phyloP scores from a whole-genome alignment of 2,113 vertebrate species.

The Hemibagrus wyckioides region DNA sequence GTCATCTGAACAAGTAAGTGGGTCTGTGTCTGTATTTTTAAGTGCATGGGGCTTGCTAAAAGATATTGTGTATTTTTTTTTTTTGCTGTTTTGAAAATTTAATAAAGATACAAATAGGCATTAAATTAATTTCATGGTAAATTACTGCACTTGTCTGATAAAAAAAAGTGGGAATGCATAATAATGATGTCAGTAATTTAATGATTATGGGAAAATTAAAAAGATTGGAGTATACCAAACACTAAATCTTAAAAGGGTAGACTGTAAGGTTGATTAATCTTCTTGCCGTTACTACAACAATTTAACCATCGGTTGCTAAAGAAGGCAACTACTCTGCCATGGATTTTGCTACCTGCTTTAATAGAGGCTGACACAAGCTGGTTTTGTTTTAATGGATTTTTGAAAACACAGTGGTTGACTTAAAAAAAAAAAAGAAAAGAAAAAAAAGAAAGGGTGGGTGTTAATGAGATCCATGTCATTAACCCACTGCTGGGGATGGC shows the following conservation, averaged over 20 bases:
- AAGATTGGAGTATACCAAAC: background rate
- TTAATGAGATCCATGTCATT: slow-evolving; percentile 55
- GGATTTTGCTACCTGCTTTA: background rate
- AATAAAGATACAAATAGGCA: background rate
- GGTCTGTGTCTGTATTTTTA: background rate
- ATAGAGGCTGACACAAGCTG: slow-evolving; percentile 39
- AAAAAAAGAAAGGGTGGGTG: background rate
- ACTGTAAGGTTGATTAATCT: slow-evolving; percentile 22
- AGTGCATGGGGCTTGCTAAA: background rate
- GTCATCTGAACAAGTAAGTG: background rate
- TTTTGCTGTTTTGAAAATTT: background rate
- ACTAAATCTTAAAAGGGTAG: slow-evolving; percentile 13
- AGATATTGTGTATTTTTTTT: background rate
- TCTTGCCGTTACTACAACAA: background rate
- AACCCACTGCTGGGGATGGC: slow-evolving; percentile 41
- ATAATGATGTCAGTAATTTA: slow-evolving; percentile 3
- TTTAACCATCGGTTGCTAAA: slow-evolving; percentile 5
- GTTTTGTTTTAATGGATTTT: slow-evolving; percentile 37
- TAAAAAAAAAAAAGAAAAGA: slow-evolving; percentile 10
- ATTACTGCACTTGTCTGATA: background rate
- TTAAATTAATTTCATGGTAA: background rate
- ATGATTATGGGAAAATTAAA: slow-evolving; percentile 15
- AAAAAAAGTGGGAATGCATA: background rate
- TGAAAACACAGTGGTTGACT: slow-evolving; percentile 11
- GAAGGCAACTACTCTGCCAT: slow-evolving; percentile 6